These are phyloP conservation scores for Morpho deidamia DNA, from an alignment of 2,888 invertebrate species.

Conservation along the genomic window DNA sequence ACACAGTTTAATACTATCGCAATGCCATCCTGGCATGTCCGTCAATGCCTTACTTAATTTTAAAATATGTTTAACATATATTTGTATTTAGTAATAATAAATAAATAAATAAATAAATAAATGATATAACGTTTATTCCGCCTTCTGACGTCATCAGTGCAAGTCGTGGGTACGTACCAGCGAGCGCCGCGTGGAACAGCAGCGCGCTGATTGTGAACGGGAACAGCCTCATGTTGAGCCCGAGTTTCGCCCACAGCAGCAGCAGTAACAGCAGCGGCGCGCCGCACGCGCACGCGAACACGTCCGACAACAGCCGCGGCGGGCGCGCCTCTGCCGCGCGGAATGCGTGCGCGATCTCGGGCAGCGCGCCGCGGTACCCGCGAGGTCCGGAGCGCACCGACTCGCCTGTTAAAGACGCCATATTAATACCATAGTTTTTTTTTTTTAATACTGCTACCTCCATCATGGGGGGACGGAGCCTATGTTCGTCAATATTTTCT, in stretches of 20 bases:
- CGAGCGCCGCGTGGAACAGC: slow-evolving; percentile 93
- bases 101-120: no score
- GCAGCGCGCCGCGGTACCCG: slow-evolving; percentile 59
- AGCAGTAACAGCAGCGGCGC: slow-evolving; percentile 91
- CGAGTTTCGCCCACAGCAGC: slow-evolving; percentile 90
- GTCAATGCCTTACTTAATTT: no score
- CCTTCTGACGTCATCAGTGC: no score
- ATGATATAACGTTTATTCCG: no score
- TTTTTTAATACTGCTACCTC: no score
- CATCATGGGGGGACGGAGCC: no score
- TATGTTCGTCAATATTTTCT: no score
- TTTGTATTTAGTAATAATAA: no score
- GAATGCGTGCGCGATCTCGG: slow-evolving; percentile 89
- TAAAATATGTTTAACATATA: no score
- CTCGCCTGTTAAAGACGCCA: slow-evolving; percentile 2
- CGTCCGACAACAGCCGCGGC: slow-evolving; percentile 89
- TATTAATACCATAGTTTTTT: no score
- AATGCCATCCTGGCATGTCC: no score
- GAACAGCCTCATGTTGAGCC: slow-evolving; percentile 91
- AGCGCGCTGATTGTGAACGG: slow-evolving; percentile 88
- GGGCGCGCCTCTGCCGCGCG: slow-evolving; percentile 95
- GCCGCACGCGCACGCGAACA: slow-evolving; percentile 91
- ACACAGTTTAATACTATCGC: no score
- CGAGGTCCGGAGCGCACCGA: neutral
- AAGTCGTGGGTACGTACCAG: slow-evolving; percentile 75